Percentiles rank a stretch among this genome's conserved stretches.
Evolutionary conservation across 2,113 vertebrate species (phyloP).

Genomic region (Bos indicus): DNA sequence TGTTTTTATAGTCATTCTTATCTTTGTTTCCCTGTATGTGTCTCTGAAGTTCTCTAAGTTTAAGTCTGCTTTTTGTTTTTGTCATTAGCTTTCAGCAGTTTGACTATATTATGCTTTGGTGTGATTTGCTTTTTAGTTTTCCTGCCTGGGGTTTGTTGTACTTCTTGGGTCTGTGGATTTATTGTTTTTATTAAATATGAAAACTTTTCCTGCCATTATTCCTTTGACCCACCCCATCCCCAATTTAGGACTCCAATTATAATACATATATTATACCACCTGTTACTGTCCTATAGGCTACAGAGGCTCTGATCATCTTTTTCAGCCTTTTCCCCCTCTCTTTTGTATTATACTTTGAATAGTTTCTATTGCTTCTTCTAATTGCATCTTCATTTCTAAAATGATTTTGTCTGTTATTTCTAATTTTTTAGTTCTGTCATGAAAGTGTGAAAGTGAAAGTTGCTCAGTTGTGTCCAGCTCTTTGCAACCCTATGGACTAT

Average conservation of each 20-base stretch:
- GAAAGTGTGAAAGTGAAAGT: neutral
- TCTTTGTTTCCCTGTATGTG: neutral
- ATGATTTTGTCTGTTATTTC: neutral
- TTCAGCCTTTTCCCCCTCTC: neutral
- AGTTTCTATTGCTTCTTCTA: neutral
- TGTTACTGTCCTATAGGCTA: neutral
- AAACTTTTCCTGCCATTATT: neutral
- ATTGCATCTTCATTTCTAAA: neutral
- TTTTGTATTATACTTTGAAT: neutral
- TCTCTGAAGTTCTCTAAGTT: neutral
- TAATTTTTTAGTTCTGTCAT: neutral
- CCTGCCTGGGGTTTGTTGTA: neutral
- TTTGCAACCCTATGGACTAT: neutral
- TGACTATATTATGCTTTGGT: neutral
- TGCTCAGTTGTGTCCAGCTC: neutral
- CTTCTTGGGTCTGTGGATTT: conserved; percentile 6
- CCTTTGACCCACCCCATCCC: neutral
- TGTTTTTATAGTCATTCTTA: neutral
- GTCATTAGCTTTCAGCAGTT: neutral
- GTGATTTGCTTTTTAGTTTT: conserved; percentile 2
- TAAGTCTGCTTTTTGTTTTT: neutral
- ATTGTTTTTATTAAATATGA: neutral
- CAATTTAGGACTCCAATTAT: neutral
- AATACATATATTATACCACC: neutral
- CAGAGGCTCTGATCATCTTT: neutral